Conservation (phyloP, 2,113 vertebrate genomes). For the Otocyon megalotis region DNA sequence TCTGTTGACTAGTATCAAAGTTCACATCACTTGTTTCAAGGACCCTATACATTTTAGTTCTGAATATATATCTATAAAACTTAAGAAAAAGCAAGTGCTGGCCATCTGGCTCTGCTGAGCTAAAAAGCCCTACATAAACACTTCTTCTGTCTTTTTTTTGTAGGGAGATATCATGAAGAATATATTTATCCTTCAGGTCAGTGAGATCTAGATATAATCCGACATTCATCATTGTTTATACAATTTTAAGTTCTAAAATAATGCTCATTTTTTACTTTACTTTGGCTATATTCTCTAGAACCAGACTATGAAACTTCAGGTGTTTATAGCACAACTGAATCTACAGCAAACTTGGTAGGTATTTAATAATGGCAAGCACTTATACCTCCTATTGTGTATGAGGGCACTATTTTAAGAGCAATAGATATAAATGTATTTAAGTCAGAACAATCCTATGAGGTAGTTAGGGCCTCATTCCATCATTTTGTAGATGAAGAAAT, state of each 20-base stretch:
- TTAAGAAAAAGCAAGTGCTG: constrained; percentile 44
- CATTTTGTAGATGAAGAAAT: constrained; percentile 56
- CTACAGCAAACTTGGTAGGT: constrained; percentile 92
- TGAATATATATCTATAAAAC: constrained; percentile 52
- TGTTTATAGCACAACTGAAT: constrained; percentile 90
- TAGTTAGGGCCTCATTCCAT: constrained; percentile 18
- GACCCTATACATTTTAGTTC: constrained; percentile 47
- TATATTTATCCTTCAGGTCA: constrained; percentile 92
- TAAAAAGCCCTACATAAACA: constrained; percentile 8
- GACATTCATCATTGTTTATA: not conserved
- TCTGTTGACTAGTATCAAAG: constrained; percentile 46
- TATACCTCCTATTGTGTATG: constrained; percentile 2
- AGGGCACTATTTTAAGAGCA: constrained; percentile 27
- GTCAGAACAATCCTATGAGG: not conserved
- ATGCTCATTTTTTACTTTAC: constrained; percentile 48
- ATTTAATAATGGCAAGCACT: constrained; percentile 53
- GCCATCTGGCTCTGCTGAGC: constrained; percentile 1
- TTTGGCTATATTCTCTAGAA: constrained; percentile 87
- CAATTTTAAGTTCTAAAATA: constrained; percentile 58
- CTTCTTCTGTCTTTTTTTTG: constrained; percentile 38
- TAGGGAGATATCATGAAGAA: constrained; percentile 92
- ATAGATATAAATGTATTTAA: constrained; percentile 55
- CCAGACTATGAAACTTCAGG: constrained; percentile 88
- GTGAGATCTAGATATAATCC: constrained; percentile 69
- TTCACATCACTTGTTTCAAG: constrained; percentile 27